phyloP scores from a whole-genome alignment of 1,140 invertebrate species.

The Caerostris darwini region DNA sequence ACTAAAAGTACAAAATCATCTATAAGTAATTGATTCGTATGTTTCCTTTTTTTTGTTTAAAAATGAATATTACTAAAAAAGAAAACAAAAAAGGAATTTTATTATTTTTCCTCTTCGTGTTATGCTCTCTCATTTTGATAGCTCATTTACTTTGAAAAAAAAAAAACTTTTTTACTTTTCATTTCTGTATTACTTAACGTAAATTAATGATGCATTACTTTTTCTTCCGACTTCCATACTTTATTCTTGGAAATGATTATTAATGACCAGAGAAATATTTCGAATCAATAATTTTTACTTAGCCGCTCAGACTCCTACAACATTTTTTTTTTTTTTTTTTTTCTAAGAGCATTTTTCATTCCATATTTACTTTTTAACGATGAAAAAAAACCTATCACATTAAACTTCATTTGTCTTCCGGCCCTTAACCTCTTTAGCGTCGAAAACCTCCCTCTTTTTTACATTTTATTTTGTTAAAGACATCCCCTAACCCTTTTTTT shows the following conservation, averaged over 20 bases:
- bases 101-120: no score
- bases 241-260: background rate
- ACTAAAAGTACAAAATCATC: no score
- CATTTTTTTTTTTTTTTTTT: background rate
- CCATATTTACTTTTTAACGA: background rate
- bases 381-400: background rate
- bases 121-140: no score
- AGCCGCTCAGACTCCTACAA: background rate
- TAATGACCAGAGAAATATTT: background rate
- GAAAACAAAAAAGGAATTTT: no score
- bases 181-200: background rate
- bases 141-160: no score
- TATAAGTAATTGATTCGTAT: no score
- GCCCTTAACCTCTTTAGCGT: background rate
- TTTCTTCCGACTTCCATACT: background rate
- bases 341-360: background rate
- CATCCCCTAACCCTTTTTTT: background rate
- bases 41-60: no score
- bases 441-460: background rate
- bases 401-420: constrained; percentile 9
- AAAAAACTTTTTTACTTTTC: background rate
- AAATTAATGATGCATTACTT: constrained; percentile 5
- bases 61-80: no score
- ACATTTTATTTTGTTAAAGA: no score
- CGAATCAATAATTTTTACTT: constrained; percentile 15